Conservation (phyloP, 2,888 invertebrate species). For the Drosophila tripunctata region DNA sequence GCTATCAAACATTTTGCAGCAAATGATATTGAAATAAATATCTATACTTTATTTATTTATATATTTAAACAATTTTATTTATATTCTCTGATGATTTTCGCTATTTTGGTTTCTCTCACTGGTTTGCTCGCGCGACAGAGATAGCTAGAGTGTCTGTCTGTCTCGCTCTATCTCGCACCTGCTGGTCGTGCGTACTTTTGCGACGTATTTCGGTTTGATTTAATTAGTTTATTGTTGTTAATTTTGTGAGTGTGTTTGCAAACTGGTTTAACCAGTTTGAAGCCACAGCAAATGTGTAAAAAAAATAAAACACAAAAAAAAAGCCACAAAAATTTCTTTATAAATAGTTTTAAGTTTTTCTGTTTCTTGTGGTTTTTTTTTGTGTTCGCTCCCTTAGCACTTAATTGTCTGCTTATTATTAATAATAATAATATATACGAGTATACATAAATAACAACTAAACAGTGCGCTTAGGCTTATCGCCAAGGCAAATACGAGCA, state of each 20-base stretch:
- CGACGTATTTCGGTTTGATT: conserved; percentile 70
- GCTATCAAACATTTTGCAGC: neutral
- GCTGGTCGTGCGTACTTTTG: conserved; percentile 47
- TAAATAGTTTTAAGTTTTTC: conserved; percentile 38
- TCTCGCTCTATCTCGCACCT: conserved; percentile 10
- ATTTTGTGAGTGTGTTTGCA: conserved; percentile 43
- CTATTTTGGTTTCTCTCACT: neutral
- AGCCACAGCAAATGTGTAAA: conserved; percentile 26
- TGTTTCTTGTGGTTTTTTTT: conserved; percentile 29
- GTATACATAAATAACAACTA: too few relatives aligned
- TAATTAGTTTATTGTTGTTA: conserved; percentile 74
- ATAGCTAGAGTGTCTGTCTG: conserved; percentile 3
- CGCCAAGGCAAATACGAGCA: conserved; percentile 47
- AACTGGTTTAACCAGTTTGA: conserved; percentile 67
- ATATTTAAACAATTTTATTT: conserved; percentile 13
- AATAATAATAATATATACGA: conserved; percentile 43
- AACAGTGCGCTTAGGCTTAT: conserved; percentile 64
- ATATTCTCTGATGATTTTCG: conserved; percentile 14
- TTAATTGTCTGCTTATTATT: conserved; percentile 49
- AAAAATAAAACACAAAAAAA: conserved; percentile 7
- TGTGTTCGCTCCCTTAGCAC: conserved; percentile 19
- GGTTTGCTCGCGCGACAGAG: neutral
- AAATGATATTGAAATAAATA: conserved; percentile 9
- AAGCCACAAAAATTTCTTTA: conserved; percentile 38
- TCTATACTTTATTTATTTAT: conserved; percentile 8